These are phyloP conservation scores for Hirundichthys speculiger DNA, from an alignment of 2,113 vertebrate species.

Conservation along the genomic window DNA sequence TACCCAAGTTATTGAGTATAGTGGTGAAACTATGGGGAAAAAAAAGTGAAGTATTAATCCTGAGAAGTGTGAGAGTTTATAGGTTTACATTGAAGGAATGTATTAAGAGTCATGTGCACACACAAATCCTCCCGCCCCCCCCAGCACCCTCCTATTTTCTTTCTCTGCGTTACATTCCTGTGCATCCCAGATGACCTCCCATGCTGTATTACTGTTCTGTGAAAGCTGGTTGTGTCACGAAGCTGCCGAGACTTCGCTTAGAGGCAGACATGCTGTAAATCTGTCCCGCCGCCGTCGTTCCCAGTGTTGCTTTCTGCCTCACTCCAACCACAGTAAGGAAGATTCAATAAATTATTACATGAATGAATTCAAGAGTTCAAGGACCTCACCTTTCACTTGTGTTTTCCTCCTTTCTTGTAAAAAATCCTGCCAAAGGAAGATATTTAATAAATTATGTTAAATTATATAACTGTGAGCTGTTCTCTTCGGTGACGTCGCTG, in stretches of 20 bases:
- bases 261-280: constrained; percentile 67
- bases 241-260: constrained; percentile 67
- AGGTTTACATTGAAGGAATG: constrained; percentile 62
- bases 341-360: background rate
- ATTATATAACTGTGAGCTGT: constrained; percentile 81
- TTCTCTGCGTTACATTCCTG: constrained; percentile 85
- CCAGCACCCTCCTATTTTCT: constrained; percentile 67
- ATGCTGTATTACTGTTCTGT: constrained; percentile 73
- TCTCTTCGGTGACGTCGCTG: constrained; percentile 79
- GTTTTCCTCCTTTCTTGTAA: constrained; percentile 73
- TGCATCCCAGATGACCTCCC: constrained; percentile 71
- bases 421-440: constrained; percentile 77
- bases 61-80: constrained; percentile 6
- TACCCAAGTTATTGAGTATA: background rate
- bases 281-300: constrained; percentile 79
- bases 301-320: constrained; percentile 80
- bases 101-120: constrained; percentile 35
- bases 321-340: constrained; percentile 68
- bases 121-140: constrained; percentile 36
- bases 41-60: constrained; percentile 35
- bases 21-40: background rate
- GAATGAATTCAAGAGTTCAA: background rate
- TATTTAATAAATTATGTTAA: constrained; percentile 81
- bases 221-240: constrained; percentile 80
- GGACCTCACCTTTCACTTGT: constrained; percentile 64